Conservation (phyloP, 2,113 vertebrate genomes). For the Erpornis zantholeuca region DNA sequence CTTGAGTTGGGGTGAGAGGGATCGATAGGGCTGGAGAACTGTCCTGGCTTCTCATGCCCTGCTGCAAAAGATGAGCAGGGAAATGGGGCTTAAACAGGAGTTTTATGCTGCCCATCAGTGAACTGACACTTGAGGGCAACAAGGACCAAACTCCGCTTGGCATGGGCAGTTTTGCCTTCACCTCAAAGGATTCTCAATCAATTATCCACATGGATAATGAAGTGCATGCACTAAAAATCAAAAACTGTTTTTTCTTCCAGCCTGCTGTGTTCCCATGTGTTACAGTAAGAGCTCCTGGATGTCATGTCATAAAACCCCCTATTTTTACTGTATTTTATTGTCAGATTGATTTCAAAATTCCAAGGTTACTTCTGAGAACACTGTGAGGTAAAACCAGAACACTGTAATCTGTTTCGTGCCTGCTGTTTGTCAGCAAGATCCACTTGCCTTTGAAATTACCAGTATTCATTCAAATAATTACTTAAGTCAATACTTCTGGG, state of each 20-base stretch:
- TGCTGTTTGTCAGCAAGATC: background rate
- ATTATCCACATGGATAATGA: background rate
- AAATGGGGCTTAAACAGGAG: fast-evolving
- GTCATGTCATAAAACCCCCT: background rate
- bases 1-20: background rate
- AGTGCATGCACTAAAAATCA: background rate
- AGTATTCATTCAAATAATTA: background rate
- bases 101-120: background rate
- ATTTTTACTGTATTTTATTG: background rate
- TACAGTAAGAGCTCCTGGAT: background rate
- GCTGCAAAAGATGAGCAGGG: background rate
- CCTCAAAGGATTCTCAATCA: background rate
- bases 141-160: fast-evolving
- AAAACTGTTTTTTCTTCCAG: background rate
- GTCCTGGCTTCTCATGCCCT: fast-evolving
- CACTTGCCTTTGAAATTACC: background rate
- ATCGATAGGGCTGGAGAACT: background rate
- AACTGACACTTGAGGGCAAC: background rate
- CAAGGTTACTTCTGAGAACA: fast-evolving
- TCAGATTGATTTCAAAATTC: background rate
- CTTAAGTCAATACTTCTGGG: background rate
- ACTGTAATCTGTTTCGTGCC: background rate
- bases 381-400: background rate
- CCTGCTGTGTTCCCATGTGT: background rate
- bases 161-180: background rate